A percentile compares a stretch with the other conserved stretches of the same genome.
Evolutionary conservation across 2,113 vertebrate genomes (phyloP).

Genomic region (Octodon degus): DNA sequence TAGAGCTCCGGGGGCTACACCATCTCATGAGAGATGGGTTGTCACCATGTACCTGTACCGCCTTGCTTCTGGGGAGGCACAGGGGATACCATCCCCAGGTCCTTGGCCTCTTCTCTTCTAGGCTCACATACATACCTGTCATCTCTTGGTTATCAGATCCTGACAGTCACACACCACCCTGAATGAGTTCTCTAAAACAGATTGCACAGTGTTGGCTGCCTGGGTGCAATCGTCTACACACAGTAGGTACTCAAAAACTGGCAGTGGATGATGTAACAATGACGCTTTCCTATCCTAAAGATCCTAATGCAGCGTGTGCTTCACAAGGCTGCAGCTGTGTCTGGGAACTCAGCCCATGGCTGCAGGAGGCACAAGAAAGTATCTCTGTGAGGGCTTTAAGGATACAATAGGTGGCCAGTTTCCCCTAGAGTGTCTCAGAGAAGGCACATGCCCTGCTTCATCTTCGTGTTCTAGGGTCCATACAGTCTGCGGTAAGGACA

Average conservation of each 20-base stretch:
- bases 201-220: neutral
- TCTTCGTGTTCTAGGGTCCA: neutral
- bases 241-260: neutral
- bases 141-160: neutral
- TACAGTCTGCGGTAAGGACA: too few species aligned
- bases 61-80: neutral
- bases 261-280: neutral
- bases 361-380: neutral
- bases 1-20: neutral
- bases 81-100: neutral
- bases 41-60: neutral
- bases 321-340: neutral
- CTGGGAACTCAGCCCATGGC: neutral
- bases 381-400: neutral
- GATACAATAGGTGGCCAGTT: neutral
- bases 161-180: neutral
- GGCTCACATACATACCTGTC: neutral
- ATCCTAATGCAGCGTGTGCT: neutral
- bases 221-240: neutral
- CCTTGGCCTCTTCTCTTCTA: neutral
- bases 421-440: neutral
- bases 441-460: neutral
- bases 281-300: neutral
- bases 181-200: neutral
- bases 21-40: neutral